Evolutionary conservation across 2,113 vertebrate genomes (phyloP), one percentile per base, ranked within the genome.

Genomic region (Dipodomys spectabilis): DNA sequence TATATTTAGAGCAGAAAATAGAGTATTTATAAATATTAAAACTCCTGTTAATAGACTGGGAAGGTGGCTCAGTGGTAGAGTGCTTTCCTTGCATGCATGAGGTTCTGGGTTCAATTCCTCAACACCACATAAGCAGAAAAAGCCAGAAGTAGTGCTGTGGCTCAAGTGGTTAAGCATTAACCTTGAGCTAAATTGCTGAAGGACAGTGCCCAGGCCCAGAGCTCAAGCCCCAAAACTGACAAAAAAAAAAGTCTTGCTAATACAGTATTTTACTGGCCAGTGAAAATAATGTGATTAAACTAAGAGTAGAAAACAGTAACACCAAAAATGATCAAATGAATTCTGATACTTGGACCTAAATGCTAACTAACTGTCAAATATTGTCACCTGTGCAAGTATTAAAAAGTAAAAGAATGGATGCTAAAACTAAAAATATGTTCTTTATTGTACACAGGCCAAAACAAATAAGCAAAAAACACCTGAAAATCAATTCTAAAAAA

Each of bases 261-360:
- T 78, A 65, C 5, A 82, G 68, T 35, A 94, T 92, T 94, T 93
- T 95, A 45, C 15, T 72, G 7, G 20, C 44, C 57, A 65, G 6
- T 69, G 19, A 69, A 39, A 88, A 90, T 75, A 90, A 67, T 65
- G 49, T n/a, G 84, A 85, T 85, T 79, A 80, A 94, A 79, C 71
- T 9, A 87, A 86, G 19, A 81, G 35, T 64, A 89, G 35, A 93
- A 95, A 62, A 87, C 53, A 89, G 11, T 88, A 95, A 92, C 92
- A 84, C 64, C 23, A 94, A 89, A 4, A 91, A 53, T 53, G 20
- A 90, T 88, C 20, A 90, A 94, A 94, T 44, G 81, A 89, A 90
- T 71, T 90, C 13, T 83, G 84, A 83, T 39, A 44, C 44, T 85
- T 6, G 78, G 92, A 89, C 69, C 12, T 82, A 84, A 88, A 85